These are phyloP conservation scores for Apodemus sylvaticus DNA, from an alignment of 2,113 vertebrate species.

Conservation along the genomic window DNA sequence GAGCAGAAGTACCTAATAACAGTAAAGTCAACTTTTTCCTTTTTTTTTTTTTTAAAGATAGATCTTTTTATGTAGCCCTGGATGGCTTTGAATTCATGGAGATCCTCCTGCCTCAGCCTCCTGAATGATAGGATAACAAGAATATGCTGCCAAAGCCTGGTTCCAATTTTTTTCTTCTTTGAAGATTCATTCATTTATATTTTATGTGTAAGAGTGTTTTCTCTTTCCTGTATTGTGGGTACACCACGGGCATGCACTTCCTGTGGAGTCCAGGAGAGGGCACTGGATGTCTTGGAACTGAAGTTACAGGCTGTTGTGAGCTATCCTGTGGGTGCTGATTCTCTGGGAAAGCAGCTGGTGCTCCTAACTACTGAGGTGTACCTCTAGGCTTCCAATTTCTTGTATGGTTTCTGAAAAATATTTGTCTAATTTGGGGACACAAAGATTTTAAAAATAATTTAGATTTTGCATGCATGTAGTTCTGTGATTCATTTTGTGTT, in stretches of 20 bases:
- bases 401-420: neutral
- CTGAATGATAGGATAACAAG: neutral
- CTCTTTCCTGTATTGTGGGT: neutral
- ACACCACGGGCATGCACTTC: neutral
- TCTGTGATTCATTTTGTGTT: neutral
- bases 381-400: neutral
- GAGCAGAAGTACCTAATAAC: neutral
- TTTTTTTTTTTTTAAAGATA: neutral
- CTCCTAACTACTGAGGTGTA: neutral
- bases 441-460: neutral
- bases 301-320: neutral
- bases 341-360: neutral
- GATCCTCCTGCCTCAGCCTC: neutral
- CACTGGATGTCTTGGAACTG: neutral
- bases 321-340: neutral
- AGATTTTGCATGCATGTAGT: neutral
- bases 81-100: neutral
- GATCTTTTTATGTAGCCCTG: neutral
- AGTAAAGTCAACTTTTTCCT: neutral
- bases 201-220: neutral
- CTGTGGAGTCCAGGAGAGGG: neutral
- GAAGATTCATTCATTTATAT: neutral
- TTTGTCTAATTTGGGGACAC: neutral
- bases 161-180: neutral
- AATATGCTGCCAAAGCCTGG: neutral